A percentile compares a stretch with the other conserved stretches of the same genome.
These are phyloP conservation scores for Drosophila hamatofila DNA, from an alignment of 2,888 invertebrate genomes.

Conservation along the genomic window DNA sequence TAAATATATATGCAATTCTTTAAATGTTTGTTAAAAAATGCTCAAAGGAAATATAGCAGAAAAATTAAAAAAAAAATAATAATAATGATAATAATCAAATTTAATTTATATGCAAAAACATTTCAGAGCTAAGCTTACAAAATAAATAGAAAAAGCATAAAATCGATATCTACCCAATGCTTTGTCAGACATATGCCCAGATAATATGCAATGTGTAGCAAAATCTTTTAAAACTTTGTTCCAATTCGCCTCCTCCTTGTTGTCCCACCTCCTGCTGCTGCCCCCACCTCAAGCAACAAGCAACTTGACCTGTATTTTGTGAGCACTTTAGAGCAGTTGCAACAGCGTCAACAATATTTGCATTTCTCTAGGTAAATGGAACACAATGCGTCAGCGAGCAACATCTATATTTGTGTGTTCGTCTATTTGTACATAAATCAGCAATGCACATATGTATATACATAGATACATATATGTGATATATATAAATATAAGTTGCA, in stretches of 20 bases:
- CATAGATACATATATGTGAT: conserved; percentile 10
- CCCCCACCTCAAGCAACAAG: conserved; percentile 4
- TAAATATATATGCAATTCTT: no score
- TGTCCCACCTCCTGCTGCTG: not conserved
- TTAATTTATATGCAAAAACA: no score
- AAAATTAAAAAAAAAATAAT: no score
- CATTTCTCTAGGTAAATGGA: conserved; percentile 71
- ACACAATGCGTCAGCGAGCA: conserved; percentile 50
- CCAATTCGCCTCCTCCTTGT: not conserved
- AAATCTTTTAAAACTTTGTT: conserved; percentile 32
- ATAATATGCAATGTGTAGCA: conserved; percentile 1
- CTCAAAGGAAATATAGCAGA: no score
- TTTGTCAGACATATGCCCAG: not conserved
- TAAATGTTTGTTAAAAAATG: no score
- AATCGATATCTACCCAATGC: not conserved
- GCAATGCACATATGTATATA: conserved; percentile 34
- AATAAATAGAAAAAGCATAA: not conserved
- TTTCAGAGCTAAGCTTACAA: not conserved
- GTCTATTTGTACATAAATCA: conserved; percentile 46
- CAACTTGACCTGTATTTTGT: conserved; percentile 65
- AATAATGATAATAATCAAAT: no score
- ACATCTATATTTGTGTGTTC: conserved; percentile 28
- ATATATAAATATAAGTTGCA: conserved; percentile 17
- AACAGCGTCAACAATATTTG: conserved; percentile 52
- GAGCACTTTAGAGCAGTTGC: conserved; percentile 45